Evolutionary conservation across 2,113 vertebrate species (phyloP), one percentile per base, ranked within the genome.

Genomic region (Ellobius talpinus): DNA sequence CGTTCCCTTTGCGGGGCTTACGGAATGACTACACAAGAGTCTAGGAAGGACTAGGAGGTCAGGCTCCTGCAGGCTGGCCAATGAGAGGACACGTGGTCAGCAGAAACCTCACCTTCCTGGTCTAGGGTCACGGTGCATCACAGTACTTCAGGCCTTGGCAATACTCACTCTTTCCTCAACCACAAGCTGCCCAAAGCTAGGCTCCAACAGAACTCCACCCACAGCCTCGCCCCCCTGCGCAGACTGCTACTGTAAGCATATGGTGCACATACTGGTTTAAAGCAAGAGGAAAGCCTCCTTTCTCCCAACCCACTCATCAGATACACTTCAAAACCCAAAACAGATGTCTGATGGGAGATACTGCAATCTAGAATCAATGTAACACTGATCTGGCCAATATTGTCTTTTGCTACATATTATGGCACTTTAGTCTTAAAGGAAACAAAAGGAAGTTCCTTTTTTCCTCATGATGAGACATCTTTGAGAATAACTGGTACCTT

Each of bases 341-440:
- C 0, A 47, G 87, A 24, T 89, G 72, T 81, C 55, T 87, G 45
- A 70, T 55, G 78, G 88, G 93, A 96, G 92, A 89, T 87, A 88
- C 77, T 93, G 87, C 47, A 68, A 70, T 68, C 90, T 89, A 84
- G 79, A 87, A 76, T 87, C 97, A 91, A 87, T 42, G 0, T 93
- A 98, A 98, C 97, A 97, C 97, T 98, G 98, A 90, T 74, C 84
- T 96, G 97, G 97, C 95, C 90, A 70, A 93, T 42, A 94, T 0
- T 94, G 98, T 97, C 96, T 98, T 97, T 91, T 96, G 97, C 97
- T 97, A 96, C 96, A 45, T 36, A 24, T n/a, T 96, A 98, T 98
- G 98, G 98, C 98, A 98, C 97, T 45, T 9, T 76, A 61, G 76
- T 94, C 97, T 94, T 78, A 89, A 68, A 84, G 74, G 77, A 61